Conservation (phyloP, 2,797 vertebrate species). For the Hemitrygon akajei region DNA sequence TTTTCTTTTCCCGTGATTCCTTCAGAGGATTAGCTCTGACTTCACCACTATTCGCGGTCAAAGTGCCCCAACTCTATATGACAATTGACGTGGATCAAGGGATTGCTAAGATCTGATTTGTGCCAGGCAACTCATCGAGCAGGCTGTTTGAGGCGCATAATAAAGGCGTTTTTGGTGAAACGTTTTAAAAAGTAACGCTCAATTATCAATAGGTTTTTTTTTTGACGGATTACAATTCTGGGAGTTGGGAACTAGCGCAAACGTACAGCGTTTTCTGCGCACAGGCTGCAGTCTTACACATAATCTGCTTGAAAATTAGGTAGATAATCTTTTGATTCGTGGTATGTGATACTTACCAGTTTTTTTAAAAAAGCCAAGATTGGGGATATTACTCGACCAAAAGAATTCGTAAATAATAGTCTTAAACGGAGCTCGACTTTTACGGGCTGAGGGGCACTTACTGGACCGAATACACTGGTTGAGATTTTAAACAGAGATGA, state of each 20-base stretch:
- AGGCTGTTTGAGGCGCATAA: constrained; percentile 56
- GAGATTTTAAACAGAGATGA: not conserved
- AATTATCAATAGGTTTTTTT: constrained; percentile 68
- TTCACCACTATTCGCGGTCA: constrained; percentile 92
- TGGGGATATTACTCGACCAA: not conserved
- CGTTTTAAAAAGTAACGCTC: constrained; percentile 74
- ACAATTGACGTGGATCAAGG: constrained; percentile 97
- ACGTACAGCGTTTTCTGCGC: not conserved
- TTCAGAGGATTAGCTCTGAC: constrained; percentile 99
- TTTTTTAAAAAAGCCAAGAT: not conserved
- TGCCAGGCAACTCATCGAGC: constrained; percentile 78
- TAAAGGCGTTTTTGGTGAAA: constrained; percentile 64
- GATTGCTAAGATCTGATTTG: constrained; percentile 74
- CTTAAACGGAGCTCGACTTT: not conserved
- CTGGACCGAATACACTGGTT: not conserved
- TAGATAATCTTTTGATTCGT: not conserved
- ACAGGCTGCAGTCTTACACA: not conserved
- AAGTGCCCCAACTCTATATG: constrained; percentile 87
- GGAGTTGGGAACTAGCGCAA: constrained; percentile 21
- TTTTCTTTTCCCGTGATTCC: constrained; percentile 98
- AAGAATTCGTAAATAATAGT: not conserved
- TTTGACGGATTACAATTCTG: constrained; percentile 69
- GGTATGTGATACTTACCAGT: not conserved
- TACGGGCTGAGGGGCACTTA: not conserved
- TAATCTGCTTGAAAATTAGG: constrained; percentile 15